phyloP scores from a whole-genome alignment of 2,888 invertebrate genomes.

The Hecatera dysodea region DNA sequence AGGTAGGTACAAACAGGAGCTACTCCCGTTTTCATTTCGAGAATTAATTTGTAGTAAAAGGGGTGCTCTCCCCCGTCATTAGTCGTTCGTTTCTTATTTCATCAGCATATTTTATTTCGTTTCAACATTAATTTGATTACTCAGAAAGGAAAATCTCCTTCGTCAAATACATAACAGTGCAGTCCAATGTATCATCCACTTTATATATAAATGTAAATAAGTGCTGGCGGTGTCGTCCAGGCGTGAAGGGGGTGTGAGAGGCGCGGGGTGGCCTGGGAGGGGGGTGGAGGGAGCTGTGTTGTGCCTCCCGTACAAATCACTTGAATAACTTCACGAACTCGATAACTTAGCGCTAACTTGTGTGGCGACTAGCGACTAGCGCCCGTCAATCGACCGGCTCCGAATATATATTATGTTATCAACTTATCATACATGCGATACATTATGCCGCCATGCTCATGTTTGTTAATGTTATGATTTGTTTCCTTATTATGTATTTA shows the following conservation, averaged over 20 bases:
- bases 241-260: not conserved
- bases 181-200: constrained; percentile 48
- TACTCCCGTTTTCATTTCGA: not conserved
- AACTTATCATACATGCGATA: constrained; percentile 22
- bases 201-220: constrained; percentile 62
- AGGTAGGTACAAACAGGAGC: too few relatives aligned
- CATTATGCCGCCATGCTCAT: constrained; percentile 10
- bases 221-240: constrained; percentile 15
- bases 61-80: constrained; percentile 29
- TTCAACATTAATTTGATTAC: constrained; percentile 17
- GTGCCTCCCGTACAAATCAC: constrained; percentile 51
- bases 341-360: constrained; percentile 61
- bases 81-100: constrained; percentile 23
- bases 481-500: constrained; percentile 3
- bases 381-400: constrained; percentile 15
- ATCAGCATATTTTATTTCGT: constrained; percentile 40
- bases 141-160: not conserved
- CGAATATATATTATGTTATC: constrained; percentile 45
- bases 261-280: too few relatives aligned
- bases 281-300: not conserved
- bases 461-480: constrained; percentile 26
- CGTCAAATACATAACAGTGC: constrained; percentile 16
- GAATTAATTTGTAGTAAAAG: not conserved
- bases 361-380: constrained; percentile 30
- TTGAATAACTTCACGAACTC: constrained; percentile 61